Percentiles rank a stretch among this genome's conserved stretches.
phyloP scores from a whole-genome alignment of 2,797 vertebrate genomes.

The Carapus acus region DNA sequence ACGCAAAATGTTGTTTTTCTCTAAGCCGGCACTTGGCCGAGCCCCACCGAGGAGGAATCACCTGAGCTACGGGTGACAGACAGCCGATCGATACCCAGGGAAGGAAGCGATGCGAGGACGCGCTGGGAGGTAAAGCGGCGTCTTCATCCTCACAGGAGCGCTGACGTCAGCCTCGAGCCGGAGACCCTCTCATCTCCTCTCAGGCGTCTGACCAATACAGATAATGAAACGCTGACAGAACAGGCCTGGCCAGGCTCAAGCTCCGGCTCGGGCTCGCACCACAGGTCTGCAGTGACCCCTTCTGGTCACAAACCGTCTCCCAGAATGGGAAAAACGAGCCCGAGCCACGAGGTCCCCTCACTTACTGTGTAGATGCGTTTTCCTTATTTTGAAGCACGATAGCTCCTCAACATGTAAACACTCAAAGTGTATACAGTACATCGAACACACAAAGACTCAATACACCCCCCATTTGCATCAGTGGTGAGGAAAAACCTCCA shows the following conservation, averaged over 20 bases:
- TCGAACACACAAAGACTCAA: too few species aligned
- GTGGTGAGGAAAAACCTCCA: too few species aligned
- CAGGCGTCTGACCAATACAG: conserved; percentile 27
- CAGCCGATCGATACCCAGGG: conserved; percentile 9
- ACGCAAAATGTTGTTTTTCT: conserved; percentile 38
- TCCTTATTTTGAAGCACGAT: too few species aligned
- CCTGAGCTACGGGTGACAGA: neutral
- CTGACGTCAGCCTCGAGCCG: conserved; percentile 31
- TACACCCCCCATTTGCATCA: too few species aligned
- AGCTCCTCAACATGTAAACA: too few species aligned
- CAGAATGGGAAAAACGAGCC: too few species aligned
- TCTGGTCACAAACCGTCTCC: conserved; percentile 25
- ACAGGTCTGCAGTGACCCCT: conserved; percentile 59
- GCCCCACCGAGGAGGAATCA: conserved; percentile 11
- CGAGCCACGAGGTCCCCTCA: too few species aligned
- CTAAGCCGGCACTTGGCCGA: conserved; percentile 17
- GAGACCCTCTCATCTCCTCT: conserved; percentile 13
- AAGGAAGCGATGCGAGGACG: conserved; percentile 7
- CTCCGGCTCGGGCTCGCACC: too few species aligned
- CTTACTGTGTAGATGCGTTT: too few species aligned
- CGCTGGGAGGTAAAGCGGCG: conserved; percentile 3
- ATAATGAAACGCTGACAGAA: conserved; percentile 37
- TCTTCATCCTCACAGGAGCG: conserved; percentile 18
- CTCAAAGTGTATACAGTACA: too few species aligned
- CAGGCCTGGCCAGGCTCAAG: conserved; percentile 1